Conservation (phyloP, 2,888 invertebrate genomes). For the Drepanosiphum platanoidis region DNA sequence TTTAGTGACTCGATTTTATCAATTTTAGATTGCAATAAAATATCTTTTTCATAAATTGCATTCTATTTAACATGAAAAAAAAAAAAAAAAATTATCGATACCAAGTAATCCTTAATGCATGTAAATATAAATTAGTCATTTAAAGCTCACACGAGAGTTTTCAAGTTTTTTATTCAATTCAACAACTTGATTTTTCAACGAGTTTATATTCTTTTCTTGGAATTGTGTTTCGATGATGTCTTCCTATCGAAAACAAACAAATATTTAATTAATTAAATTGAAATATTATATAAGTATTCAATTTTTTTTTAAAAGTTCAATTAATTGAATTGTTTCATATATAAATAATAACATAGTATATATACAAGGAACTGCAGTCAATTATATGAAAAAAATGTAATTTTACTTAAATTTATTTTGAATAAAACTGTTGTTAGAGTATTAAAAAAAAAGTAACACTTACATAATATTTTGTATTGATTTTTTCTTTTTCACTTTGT, state of each 20-base stretch:
- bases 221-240: slow-evolving; percentile 29
- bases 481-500: slow-evolving; percentile 15
- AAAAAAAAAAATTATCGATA: background rate
- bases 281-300: background rate
- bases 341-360: no score
- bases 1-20: slow-evolving; percentile 39
- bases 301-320: no score
- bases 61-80: slow-evolving; percentile 14
- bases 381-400: background rate
- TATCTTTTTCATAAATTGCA: slow-evolving; percentile 30
- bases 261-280: background rate
- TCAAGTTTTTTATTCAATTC: slow-evolving; percentile 74
- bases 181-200: slow-evolving; percentile 71
- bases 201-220: slow-evolving; percentile 50
- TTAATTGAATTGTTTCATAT: background rate
- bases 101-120: background rate
- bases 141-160: slow-evolving; percentile 72
- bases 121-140: background rate
- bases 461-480: slow-evolving; percentile 29
- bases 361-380: no score
- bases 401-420: background rate
- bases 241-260: slow-evolving; percentile 27
- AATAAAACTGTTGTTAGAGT: background rate
- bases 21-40: slow-evolving; percentile 40
- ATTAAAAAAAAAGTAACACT: background rate